Evolutionary conservation across 2,113 vertebrate species (phyloP).

Genomic region (Glaucidium brasilianum): DNA sequence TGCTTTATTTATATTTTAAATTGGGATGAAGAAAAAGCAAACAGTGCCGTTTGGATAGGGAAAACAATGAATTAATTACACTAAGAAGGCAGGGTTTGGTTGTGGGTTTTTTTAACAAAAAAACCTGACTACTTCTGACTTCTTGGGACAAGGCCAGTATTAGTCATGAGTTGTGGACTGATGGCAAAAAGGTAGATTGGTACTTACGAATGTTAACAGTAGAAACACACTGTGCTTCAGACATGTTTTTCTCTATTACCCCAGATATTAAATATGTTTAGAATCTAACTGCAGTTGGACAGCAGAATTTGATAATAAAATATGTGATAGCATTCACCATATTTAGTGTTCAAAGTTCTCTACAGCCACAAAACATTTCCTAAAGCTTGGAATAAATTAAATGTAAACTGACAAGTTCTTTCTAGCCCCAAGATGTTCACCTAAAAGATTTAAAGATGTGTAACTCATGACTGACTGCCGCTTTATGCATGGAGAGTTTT

Average conservation of each 20-base stretch:
- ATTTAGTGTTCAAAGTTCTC: constrained; percentile 8
- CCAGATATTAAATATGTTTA: not conserved
- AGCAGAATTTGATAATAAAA: not conserved
- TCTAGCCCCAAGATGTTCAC: constrained; percentile 1
- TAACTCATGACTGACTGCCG: not conserved
- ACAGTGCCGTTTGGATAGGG: not conserved
- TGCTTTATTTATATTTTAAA: not conserved
- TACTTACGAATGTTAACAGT: not conserved
- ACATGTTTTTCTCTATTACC: not conserved
- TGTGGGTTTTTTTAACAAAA: not conserved
- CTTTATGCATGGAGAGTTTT: constrained; percentile 1
- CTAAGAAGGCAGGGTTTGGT: not conserved
- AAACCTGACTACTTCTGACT: not conserved
- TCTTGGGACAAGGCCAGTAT: not conserved
- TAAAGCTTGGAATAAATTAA: constrained; percentile 41
- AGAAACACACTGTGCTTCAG: not conserved
- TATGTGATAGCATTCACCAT: not conserved
- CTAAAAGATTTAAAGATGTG: not conserved
- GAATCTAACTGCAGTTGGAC: not conserved
- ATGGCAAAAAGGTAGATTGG: not conserved
- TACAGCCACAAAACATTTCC: not conserved
- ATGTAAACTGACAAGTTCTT: constrained; percentile 35
- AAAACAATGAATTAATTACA: not conserved
- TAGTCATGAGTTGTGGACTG: not conserved
- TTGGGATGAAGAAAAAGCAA: not conserved